phyloP scores from a whole-genome alignment of 2,797 vertebrate genomes.

The Betta splendens region DNA sequence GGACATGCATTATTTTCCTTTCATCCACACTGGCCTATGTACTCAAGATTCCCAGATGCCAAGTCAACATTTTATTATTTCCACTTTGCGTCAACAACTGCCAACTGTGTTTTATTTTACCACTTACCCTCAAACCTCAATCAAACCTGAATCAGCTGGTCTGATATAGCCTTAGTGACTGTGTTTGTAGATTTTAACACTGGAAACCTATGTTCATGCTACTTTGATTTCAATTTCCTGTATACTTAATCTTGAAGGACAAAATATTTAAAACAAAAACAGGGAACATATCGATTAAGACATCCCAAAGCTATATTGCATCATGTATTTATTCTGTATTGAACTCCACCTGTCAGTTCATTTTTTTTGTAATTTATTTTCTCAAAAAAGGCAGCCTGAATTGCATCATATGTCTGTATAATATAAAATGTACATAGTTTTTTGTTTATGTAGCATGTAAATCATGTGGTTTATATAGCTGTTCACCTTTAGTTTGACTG shows the following conservation, averaged over 20 bases:
- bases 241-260: slow-evolving; percentile 14
- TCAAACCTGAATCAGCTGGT: slow-evolving; percentile 73
- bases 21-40: neutral
- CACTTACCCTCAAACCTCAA: slow-evolving; percentile 47
- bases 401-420: slow-evolving; percentile 87
- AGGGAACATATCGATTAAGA: slow-evolving; percentile 5
- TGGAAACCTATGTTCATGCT: too few species aligned
- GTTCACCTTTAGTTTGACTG: slow-evolving; percentile 54
- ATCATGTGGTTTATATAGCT: slow-evolving; percentile 59
- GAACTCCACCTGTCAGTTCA: slow-evolving; percentile 69
- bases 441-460: slow-evolving; percentile 73
- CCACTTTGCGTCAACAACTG: slow-evolving; percentile 24
- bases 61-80: neutral
- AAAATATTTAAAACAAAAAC: slow-evolving; percentile 4
- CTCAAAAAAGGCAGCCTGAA: slow-evolving; percentile 76
- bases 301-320: slow-evolving; percentile 21
- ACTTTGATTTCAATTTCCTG: too few species aligned
- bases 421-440: slow-evolving; percentile 89
- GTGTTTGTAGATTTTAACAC: too few species aligned
- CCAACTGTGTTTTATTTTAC: slow-evolving; percentile 20
- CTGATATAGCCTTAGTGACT: slow-evolving; percentile 63
- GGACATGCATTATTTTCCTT: neutral
- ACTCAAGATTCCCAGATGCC: slow-evolving; percentile 7
- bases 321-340: slow-evolving; percentile 32
- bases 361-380: slow-evolving; percentile 86